Conservation (phyloP, 1,140 invertebrate genomes). For the Eciton burchellii region DNA sequence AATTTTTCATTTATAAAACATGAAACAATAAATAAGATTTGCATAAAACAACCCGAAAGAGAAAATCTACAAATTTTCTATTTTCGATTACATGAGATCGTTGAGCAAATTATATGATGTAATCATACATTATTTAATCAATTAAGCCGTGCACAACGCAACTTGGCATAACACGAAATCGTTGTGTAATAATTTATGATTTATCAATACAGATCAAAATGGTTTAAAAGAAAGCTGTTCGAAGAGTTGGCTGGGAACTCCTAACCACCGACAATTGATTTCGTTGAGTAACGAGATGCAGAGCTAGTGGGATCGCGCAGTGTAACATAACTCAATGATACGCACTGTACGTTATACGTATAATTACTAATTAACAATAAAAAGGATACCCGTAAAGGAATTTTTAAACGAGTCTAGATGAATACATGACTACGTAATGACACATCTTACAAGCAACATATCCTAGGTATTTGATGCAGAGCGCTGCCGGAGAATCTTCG, state of each 20-base stretch:
- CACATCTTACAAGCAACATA: slow-evolving; percentile 84
- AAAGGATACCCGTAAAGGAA: slow-evolving; percentile 72
- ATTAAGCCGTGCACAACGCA: too few relatives aligned
- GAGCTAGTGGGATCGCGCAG: slow-evolving; percentile 72
- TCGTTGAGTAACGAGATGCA: slow-evolving; percentile 67
- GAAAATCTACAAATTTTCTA: too few relatives aligned
- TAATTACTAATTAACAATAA: slow-evolving; percentile 75
- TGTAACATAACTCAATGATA: slow-evolving; percentile 82
- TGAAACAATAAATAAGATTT: too few relatives aligned
- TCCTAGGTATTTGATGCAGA: slow-evolving; percentile 83
- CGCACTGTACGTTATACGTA: slow-evolving; percentile 78
- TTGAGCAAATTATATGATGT: too few relatives aligned
- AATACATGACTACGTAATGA: slow-evolving; percentile 81
- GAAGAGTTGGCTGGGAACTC: neutral
- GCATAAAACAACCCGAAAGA: too few relatives aligned
- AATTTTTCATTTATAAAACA: too few relatives aligned
- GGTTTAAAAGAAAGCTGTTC: neutral
- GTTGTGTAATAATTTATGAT: too few relatives aligned
- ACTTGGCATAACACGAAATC: too few relatives aligned
- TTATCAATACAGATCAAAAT: too few relatives aligned
- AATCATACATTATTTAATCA: too few relatives aligned
- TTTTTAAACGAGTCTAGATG: slow-evolving; percentile 80
- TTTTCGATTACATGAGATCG: too few relatives aligned
- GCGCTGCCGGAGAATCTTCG: slow-evolving; percentile 69
- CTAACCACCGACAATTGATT: slow-evolving; percentile 68